A percentile compares a stretch with the other conserved stretches of the same genome.
Evolutionary conservation across 2,888 invertebrate genomes (phyloP).

Genomic region (Drosophila phalerata): DNA sequence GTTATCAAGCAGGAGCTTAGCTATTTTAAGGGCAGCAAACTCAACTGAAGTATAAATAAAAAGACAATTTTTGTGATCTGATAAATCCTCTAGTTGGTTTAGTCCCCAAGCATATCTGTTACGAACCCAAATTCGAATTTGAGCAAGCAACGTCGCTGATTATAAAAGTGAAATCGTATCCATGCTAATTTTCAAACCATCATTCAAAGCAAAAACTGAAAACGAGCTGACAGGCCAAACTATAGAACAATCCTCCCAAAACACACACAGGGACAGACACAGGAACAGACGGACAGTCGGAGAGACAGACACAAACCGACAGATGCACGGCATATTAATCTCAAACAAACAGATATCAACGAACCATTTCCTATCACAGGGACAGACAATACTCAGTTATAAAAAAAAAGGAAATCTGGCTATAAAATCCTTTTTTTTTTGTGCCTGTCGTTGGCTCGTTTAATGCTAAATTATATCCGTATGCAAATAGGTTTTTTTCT

Average conservation of each 20-base stretch:
- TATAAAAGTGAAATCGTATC: slow-evolving; percentile 81
- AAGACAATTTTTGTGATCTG: not conserved
- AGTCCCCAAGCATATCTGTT: slow-evolving; percentile 34
- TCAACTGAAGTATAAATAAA: not conserved
- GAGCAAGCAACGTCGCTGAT: slow-evolving; percentile 30
- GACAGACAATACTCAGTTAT: slow-evolving; percentile 41
- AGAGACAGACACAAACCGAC: slow-evolving; percentile 65
- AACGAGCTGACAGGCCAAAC: slow-evolving; percentile 57
- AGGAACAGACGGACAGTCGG: slow-evolving; percentile 76
- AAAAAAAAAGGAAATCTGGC: slow-evolving; percentile 59
- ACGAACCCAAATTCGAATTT: slow-evolving; percentile 10
- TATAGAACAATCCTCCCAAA: slow-evolving; percentile 52
- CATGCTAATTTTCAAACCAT: slow-evolving; percentile 81
- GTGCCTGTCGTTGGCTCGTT: slow-evolving; percentile 66
- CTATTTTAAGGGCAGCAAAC: not conserved
- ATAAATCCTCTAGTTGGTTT: not conserved
- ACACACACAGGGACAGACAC: slow-evolving; percentile 24
- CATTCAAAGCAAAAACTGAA: slow-evolving; percentile 61
- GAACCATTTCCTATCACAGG: slow-evolving; percentile 70
- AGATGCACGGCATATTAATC: slow-evolving; percentile 84
- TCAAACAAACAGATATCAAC: slow-evolving; percentile 82
- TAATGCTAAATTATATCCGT: slow-evolving; percentile 83
- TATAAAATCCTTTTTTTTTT: slow-evolving; percentile 73
- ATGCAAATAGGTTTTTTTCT: slow-evolving; percentile 82
- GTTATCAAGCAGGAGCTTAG: slow-evolving; percentile 7